These are phyloP conservation scores for Cottus gobio DNA, from an alignment of 2,113 vertebrate genomes.

Conservation along the genomic window DNA sequence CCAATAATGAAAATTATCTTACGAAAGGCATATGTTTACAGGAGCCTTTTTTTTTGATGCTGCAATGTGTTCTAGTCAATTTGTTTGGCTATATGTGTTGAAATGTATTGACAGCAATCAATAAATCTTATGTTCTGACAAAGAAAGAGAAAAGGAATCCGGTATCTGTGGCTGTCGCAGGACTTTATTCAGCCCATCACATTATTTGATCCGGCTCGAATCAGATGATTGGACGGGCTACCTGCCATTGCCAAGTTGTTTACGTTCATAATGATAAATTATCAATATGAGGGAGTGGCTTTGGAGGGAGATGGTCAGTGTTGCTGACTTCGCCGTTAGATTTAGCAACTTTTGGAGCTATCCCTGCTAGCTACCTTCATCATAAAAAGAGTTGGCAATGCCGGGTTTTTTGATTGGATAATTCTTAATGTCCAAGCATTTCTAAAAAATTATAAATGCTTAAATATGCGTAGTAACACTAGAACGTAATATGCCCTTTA, in stretches of 20 bases:
- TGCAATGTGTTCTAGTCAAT: background rate
- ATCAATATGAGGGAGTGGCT: background rate
- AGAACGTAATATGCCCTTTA: background rate
- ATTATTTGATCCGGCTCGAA: background rate
- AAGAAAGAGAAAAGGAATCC: background rate
- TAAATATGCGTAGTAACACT: background rate
- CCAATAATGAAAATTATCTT: conserved; percentile 30
- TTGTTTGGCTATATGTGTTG: background rate
- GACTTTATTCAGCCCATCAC: background rate
- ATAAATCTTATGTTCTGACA: background rate
- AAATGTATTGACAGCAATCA: background rate
- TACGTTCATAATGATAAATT: background rate
- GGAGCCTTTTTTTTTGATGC: background rate
- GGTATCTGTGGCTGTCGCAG: background rate
- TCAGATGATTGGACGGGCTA: background rate
- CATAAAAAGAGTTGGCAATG: background rate
- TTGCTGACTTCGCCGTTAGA: background rate
- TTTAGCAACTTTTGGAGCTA: background rate
- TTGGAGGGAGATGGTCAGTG: background rate
- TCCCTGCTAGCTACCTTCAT: background rate
- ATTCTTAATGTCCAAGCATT: background rate
- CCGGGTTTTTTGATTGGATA: background rate
- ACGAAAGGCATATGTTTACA: conserved; percentile 20
- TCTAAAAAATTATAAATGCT: background rate
- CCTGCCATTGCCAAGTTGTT: background rate